phyloP scores from a whole-genome alignment of 2,888 invertebrate species.

The Imbricaverruca yamaguchii region DNA sequence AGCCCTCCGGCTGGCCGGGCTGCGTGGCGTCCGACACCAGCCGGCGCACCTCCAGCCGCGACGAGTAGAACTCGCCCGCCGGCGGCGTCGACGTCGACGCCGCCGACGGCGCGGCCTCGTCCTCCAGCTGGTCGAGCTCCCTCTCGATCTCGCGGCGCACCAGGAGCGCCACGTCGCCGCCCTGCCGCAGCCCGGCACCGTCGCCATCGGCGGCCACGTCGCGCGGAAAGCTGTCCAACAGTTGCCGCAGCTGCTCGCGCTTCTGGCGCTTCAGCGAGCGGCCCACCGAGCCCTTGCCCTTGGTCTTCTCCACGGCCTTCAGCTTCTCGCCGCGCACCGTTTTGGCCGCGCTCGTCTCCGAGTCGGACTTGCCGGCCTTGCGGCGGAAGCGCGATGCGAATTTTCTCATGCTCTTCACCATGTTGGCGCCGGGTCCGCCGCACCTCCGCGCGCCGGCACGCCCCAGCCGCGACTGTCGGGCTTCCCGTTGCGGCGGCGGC shows the following conservation, averaged over 20 bases:
- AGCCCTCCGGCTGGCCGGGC: too few species aligned
- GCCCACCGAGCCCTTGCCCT: constrained; percentile 1
- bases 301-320: constrained; percentile 12
- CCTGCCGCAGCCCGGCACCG: not conserved
- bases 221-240: constrained; percentile 28
- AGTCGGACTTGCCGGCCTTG: not conserved
- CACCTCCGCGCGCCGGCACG: not conserved
- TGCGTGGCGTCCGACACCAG: not conserved
- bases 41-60: constrained; percentile 9
- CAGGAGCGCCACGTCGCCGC: not conserved
- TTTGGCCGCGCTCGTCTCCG: not conserved
- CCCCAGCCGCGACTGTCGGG: not conserved
- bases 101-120: not conserved
- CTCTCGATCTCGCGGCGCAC: not conserved
- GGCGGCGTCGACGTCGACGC: not conserved
- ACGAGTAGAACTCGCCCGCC: constrained; percentile 22
- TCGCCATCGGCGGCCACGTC: constrained; percentile 22
- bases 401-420: constrained; percentile 5
- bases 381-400: constrained; percentile 3
- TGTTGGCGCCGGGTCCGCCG: not conserved
- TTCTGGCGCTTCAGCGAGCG: constrained; percentile 16
- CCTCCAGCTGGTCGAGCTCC: not conserved
- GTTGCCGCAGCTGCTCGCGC: constrained; percentile 31
- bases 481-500: not conserved
- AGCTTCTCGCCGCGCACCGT: constrained; percentile 7